Base-by-base conservation (phyloP, 2,113 vertebrate genomes). In the Pituophis catenifer region DNA sequence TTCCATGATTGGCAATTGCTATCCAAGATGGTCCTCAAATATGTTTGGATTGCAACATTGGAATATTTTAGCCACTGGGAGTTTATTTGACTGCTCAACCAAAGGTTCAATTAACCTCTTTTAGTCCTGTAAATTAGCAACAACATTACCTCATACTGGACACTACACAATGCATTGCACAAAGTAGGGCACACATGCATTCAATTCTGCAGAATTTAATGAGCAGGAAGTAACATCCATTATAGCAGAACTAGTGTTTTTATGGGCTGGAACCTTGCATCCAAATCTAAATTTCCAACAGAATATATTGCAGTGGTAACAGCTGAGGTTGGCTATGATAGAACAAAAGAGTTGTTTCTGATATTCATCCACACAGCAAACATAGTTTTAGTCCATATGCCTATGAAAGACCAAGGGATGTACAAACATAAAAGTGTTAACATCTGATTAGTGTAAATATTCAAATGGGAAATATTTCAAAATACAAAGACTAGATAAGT, bases 1-100 rank as follows among this genome's bases (percentile, higher is more conserved):
- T 94, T 97, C 92, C 75, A 88, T 95, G 95, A 95, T 94, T 95
- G 94, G 92, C 95, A 94, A 97, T 90, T 95, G 95, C 81, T 90
- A 93, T 94, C 94, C 93, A 89, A 96, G 94, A 96, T 95, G 95
- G 90, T 55, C 95, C 93, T 94, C 88, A 92, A 94, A 97, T 94
- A 94, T 44, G 89, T 93, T 95, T 94, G 53, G 75, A 93, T 95
- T 96, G 55, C 48, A 75, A 86, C 12, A 94, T 95, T 15, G 11
- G 88, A 93, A 88, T 62, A 75, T 24, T 75, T 93, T 81, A 93
- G 38, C 8, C 24, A 65, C 48, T 92, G 54, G 10, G 44, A 94
- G 90, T 89, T 91, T 90, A 91, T 95, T 94, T 93, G 92, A 62
- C 4, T 70, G 12, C 5, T 54, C 89, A 26, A 89, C 54, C 92